Base-by-base conservation (phyloP, 1,140 invertebrate genomes). In the Cepaea nemoralis region DNA sequence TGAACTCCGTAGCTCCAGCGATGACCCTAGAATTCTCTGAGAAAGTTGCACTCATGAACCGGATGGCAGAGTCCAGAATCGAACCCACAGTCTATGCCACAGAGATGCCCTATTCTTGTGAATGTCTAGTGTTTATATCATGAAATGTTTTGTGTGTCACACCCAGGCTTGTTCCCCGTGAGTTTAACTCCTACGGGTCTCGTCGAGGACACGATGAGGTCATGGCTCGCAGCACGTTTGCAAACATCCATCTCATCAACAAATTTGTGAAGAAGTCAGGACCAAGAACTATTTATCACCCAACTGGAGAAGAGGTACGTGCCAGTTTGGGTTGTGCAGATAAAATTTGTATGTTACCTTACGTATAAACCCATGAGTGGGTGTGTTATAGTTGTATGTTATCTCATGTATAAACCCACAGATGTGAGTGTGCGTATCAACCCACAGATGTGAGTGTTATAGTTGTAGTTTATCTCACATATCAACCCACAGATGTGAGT, bases 161-260 rank as follows among this genome's bases (percentile, higher is more conserved):
- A 89, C 91, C 24, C 87, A 97, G 96, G 2, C 91, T 99, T 5
- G 96, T 95, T 0, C 96, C 97, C 0, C 94, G 95, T 84, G 97
- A 99, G 87, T 99, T 99, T 90, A 99, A 99, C 92, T 99, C 98
- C 0, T 99, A 99, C 92, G 98, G 98, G 0, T 97, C 97, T 0
- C 94, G 98, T 22, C 94, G 98, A 87, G 98, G 98, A 45, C 98
- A 99, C 91, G 98, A 99, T 92, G 97, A 95, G 35, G 94, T 99
- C 19, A 99, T 99, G 98, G 94, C 95, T 0, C 94, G 98, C 42
- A 98, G 98, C 27, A 99, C 98, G 0, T 99, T 99, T 92, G 98
- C 98, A 50, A 99, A 99, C 92, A 99, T 99, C 90, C 95, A 98
- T 31, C 92, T 99, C 37, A 93, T 98, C 0, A 99, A 99, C 92